Evolutionary conservation across 2,113 vertebrate species (phyloP), one percentile per base, ranked within the genome.

Genomic region (Erythrocercus mccallii): DNA sequence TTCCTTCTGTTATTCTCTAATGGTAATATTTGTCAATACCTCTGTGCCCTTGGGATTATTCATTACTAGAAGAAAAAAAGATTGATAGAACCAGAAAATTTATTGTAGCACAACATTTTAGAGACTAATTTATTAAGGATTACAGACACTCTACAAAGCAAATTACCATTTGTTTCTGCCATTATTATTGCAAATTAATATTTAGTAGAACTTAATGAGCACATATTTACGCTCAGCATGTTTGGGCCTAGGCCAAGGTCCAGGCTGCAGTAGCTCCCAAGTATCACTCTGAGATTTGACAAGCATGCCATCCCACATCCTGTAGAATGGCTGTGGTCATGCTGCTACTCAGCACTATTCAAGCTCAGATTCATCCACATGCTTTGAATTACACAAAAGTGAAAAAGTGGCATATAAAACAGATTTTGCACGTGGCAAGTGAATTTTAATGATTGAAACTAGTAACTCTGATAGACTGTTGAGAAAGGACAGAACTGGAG

Each of bases 1-100:
- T 95, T 95, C 86, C 47, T 58, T 91, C 23, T 88, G 47, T 81
- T 91, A 44, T 82, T 93, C 64, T 93, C 15, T 81, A 77, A 86
- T 37, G 20, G 30, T 48, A 93, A 82, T 57, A 44, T 77, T 88
- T 87, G 71, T 79, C 65, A 85, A 45, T 78, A 80, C 6, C 6
- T 54, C 11, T 54, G 10, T 85, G 81, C 25, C 38, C 27, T 85
- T 87, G 40, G 51, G 27, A 73, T 78, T 74, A 54, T 87, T 81
- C 68, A 74, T 87, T 78, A 37, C 37, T 66, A 80, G n/a, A 86
- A 62, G 42, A 90, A 68, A 65, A 57, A 54, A 44, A 86, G 24
- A 15, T 2, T 42, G 4, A 31, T 60, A n/a, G 56, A 88, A 57
- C 10, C n/a, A 91, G 31, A 90, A 94, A 56, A 56, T 48, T 38